Conservation (phyloP, 2,797 vertebrate genomes). For the Malacoctenus gilli region DNA sequence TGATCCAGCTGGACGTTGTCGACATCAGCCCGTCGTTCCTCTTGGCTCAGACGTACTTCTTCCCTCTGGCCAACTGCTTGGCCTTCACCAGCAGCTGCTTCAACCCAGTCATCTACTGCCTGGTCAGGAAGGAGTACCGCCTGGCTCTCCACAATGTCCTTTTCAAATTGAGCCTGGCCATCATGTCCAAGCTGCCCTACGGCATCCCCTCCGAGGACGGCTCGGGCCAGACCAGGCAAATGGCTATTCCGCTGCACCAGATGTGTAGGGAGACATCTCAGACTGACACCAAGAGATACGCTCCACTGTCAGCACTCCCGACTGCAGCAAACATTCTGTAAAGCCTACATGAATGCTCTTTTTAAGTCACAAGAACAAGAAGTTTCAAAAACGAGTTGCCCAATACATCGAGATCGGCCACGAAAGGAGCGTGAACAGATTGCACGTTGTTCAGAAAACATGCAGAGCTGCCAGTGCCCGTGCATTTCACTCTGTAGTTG, state of each 20-base stretch:
- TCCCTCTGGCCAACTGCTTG: conserved; percentile 83
- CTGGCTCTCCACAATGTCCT: conserved; percentile 68
- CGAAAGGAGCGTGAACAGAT: too few relatives aligned
- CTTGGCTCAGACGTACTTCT: conserved; percentile 78
- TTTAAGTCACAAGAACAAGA: too few relatives aligned
- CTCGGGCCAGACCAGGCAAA: conserved; percentile 33
- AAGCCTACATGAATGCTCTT: background rate
- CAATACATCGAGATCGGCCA: too few relatives aligned
- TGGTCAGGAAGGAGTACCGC: conserved; percentile 78
- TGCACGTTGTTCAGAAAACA: too few relatives aligned
- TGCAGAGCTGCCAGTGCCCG: too few relatives aligned
- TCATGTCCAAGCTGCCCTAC: conserved; percentile 67
- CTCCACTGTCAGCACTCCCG: conserved; percentile 53
- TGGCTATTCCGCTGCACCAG: conserved; percentile 67
- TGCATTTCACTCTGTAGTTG: too few relatives aligned
- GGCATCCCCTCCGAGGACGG: conserved; percentile 46
- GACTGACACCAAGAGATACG: conserved; percentile 46
- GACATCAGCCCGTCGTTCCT: conserved; percentile 76
- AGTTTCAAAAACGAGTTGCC: too few relatives aligned
- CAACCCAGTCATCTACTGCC: conserved; percentile 85
- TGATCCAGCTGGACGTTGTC: conserved; percentile 80
- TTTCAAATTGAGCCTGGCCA: conserved; percentile 58
- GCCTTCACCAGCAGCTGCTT: conserved; percentile 86
- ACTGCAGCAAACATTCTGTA: conserved; percentile 41
- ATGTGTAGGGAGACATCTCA: conserved; percentile 63